Conservation (phyloP, 2,797 vertebrate species). For the Odontamblyopus lacepedii region DNA sequence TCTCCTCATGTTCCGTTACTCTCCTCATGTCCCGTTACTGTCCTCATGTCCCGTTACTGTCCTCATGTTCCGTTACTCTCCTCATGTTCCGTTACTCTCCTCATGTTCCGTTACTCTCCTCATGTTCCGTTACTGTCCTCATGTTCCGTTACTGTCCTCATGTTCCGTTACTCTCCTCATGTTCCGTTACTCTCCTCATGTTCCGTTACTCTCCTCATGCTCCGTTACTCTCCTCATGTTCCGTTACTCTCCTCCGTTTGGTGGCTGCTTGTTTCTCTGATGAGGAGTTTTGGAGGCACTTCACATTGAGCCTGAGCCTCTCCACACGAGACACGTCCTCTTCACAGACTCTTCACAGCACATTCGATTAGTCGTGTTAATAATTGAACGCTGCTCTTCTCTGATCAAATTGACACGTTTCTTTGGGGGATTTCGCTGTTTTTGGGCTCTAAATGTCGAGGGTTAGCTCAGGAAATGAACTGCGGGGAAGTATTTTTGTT, state of each 20-base stretch:
- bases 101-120: not conserved
- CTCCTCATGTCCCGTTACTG: not conserved
- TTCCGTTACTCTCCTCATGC: not conserved
- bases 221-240: no score
- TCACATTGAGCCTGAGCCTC: conserved; percentile 60
- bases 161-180: not conserved
- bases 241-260: not conserved
- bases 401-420: conserved; percentile 8
- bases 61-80: no score
- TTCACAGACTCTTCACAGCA: conserved; percentile 64
- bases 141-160: no score
- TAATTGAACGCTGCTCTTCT: conserved; percentile 56
- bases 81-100: not conserved
- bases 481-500: conserved; percentile 27
- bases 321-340: conserved; percentile 46
- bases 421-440: conserved; percentile 19
- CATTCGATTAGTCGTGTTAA: conserved; percentile 69
- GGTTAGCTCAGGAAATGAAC: conserved; percentile 30
- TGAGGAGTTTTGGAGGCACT: conserved; percentile 16
- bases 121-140: not conserved
- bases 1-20: not conserved
- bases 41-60: no score
- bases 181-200: not conserved
- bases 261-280: conserved; percentile 13
- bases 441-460: conserved; percentile 26